These are phyloP conservation scores for Xiphophorus maculatus DNA, from an alignment of 2,113 vertebrate genomes.

Conservation along the genomic window DNA sequence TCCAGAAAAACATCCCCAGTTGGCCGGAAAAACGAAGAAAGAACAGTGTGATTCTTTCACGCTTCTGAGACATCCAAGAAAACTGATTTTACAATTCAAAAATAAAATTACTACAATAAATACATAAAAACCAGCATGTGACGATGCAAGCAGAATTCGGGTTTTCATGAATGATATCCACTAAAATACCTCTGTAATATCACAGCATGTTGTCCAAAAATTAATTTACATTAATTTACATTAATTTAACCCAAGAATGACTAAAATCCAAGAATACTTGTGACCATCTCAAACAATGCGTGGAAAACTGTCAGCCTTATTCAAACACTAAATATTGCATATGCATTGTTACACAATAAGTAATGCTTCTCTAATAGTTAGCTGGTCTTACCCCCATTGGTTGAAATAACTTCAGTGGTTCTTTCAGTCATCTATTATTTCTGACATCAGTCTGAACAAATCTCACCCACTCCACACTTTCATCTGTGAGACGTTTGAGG, in stretches of 20 bases:
- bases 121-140: not conserved
- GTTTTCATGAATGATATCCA: not conserved
- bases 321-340: too few relatives aligned
- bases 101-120: slow-evolving; percentile 51
- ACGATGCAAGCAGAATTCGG: not conserved
- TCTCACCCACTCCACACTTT: not conserved
- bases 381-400: too few relatives aligned
- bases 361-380: too few relatives aligned
- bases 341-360: too few relatives aligned
- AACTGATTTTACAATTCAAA: slow-evolving; percentile 51
- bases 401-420: not conserved
- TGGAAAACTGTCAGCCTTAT: too few relatives aligned
- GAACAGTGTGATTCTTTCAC: slow-evolving; percentile 46
- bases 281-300: too few relatives aligned
- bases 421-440: not conserved
- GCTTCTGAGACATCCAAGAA: slow-evolving; percentile 31
- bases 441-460: not conserved
- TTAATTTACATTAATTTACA: too few relatives aligned
- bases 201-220: not conserved
- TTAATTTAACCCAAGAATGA: too few relatives aligned
- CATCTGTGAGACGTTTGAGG: not conserved
- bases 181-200: not conserved
- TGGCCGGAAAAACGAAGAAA: slow-evolving; percentile 47
- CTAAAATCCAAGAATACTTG: too few relatives aligned
- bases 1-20: slow-evolving; percentile 63